Percentiles rank a stretch among this genome's conserved stretches.
These are phyloP conservation scores for Cataglyphis altisquamis DNA, from an alignment of 2,888 invertebrate species.

Conservation along the genomic window DNA sequence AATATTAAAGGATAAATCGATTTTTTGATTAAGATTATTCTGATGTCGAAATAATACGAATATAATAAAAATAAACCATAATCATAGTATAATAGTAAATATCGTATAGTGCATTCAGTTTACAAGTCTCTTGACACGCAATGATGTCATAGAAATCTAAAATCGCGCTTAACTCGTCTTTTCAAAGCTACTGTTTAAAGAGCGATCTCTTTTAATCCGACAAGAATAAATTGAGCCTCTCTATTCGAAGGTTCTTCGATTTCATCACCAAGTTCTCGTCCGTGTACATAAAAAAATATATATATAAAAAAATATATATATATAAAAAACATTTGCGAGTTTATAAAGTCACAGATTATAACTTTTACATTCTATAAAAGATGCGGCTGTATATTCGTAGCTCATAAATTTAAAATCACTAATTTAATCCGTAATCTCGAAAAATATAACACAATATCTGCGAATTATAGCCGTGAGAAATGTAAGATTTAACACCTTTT, in stretches of 20 bases:
- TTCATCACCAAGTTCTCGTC: not conserved
- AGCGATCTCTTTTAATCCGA: not conserved
- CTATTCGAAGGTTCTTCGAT: not conserved
- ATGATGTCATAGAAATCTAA: not conserved
- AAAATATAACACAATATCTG: not conserved
- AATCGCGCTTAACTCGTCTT: not conserved
- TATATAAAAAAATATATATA: too few relatives aligned
- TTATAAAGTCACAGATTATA: not conserved
- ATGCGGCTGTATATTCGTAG: not conserved
- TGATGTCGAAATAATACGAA: not conserved
- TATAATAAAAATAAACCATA: too few relatives aligned
- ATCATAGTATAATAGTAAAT: too few relatives aligned
- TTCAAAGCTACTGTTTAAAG: not conserved
- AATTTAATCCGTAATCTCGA: constrained; percentile 7
- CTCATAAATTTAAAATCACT: not conserved
- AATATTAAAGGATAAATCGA: not conserved
- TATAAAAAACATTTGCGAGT: not conserved
- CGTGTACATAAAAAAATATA: constrained; percentile 1
- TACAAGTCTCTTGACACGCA: not conserved
- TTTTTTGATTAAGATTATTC: not conserved
- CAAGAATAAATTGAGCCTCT: not conserved
- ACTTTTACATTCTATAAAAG: constrained; percentile 32
- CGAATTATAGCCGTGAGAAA: not conserved
- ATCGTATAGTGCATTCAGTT: not conserved
- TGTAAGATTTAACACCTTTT: constrained; percentile 2